Evolutionary conservation across 2,797 vertebrate species (phyloP).

Genomic region (Periparus ater): DNA sequence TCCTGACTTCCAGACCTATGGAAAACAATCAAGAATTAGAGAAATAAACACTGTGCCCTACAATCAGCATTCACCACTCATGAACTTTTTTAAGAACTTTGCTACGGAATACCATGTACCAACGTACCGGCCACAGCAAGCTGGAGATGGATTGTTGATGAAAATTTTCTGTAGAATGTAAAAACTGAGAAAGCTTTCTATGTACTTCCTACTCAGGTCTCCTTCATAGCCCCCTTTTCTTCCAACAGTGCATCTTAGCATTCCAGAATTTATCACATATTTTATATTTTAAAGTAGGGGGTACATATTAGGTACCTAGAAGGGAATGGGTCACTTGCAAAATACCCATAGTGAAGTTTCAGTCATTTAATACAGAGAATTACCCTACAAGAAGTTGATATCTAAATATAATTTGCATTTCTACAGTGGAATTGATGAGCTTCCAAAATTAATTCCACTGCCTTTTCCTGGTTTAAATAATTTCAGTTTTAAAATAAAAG

Average conservation of each 20-base stretch:
- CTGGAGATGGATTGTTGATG: background rate
- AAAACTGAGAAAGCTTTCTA: background rate
- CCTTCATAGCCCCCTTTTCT: background rate
- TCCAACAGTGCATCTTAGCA: background rate
- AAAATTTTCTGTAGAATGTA: background rate
- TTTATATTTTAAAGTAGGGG: background rate
- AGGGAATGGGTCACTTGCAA: background rate
- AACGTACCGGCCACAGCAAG: background rate
- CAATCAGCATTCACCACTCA: background rate
- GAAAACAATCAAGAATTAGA: conserved; percentile 30
- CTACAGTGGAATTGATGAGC: background rate
- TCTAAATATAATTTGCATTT: background rate
- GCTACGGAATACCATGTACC: background rate
- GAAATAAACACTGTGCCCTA: background rate
- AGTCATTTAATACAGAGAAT: background rate
- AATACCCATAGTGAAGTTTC: background rate
- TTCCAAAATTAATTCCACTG: background rate
- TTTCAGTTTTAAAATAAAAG: background rate
- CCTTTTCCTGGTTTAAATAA: background rate
- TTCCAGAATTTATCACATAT: background rate
- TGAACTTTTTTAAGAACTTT: background rate
- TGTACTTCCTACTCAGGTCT: background rate
- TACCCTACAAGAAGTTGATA: background rate
- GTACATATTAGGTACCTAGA: background rate
- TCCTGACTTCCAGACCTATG: conserved; percentile 20